Evolutionary conservation across 2,797 vertebrate genomes (phyloP).

Genomic region (Sebastes nivosus): DNA sequence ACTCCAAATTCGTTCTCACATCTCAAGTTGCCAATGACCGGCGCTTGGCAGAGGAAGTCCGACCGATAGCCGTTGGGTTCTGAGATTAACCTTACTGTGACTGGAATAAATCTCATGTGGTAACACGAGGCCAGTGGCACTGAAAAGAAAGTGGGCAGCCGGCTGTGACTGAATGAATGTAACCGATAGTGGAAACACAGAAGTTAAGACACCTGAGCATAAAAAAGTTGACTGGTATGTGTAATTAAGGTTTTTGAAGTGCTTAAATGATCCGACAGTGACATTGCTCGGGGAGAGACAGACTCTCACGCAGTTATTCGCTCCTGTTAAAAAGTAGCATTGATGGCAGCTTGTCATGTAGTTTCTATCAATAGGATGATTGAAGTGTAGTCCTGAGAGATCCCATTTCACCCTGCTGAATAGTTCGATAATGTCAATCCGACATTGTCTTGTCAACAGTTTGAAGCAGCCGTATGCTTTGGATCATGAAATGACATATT

Average conservation of each 20-base stretch:
- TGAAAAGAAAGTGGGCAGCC: not conserved
- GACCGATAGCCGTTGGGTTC: not conserved
- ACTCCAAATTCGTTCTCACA: not conserved
- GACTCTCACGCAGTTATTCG: not conserved
- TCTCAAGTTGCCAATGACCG: not conserved
- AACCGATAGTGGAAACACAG: not conserved
- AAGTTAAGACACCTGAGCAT: not conserved
- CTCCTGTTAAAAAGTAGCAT: conserved; percentile 3
- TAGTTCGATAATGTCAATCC: conserved; percentile 34
- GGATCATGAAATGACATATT: conserved; percentile 12
- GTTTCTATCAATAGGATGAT: conserved; percentile 15
- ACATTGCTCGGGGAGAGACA: not conserved
- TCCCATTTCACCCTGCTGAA: not conserved
- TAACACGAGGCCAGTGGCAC: not conserved
- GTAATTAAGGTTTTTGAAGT: conserved; percentile 11
- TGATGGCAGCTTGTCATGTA: conserved; percentile 32
- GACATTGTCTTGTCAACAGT: not conserved
- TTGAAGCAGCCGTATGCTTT: not conserved
- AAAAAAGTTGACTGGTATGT: not conserved
- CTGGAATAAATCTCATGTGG: not conserved
- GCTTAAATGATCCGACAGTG: not conserved
- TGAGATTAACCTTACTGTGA: not conserved
- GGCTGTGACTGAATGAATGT: not conserved
- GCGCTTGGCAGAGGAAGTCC: not conserved
- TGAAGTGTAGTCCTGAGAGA: not conserved